Evolutionary conservation across 2,888 invertebrate species (phyloP).

Genomic region (Hemistola chrysoprasaria): DNA sequence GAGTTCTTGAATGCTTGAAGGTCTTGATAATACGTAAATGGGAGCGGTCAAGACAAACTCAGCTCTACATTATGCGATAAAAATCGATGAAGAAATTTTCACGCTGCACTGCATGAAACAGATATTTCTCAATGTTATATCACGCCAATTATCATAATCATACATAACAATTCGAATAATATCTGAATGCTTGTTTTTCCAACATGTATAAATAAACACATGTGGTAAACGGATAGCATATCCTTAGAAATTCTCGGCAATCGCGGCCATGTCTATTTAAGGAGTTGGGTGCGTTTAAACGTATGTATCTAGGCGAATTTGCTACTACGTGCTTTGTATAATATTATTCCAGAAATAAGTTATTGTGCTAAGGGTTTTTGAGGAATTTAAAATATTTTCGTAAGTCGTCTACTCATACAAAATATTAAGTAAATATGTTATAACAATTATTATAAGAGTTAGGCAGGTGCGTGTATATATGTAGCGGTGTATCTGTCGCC

Average conservation of each 20-base stretch:
- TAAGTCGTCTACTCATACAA: too few relatives aligned
- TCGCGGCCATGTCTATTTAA: conserved; percentile 36
- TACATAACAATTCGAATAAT: not conserved
- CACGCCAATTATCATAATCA: too few relatives aligned
- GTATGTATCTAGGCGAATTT: conserved; percentile 29
- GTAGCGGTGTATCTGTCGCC: conserved; percentile 9
- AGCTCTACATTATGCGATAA: conserved; percentile 13
- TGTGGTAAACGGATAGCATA: conserved; percentile 17
- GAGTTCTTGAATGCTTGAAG: conserved; percentile 26
- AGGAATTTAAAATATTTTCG: too few relatives aligned
- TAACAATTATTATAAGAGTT: too few relatives aligned
- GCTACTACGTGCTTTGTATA: conserved; percentile 23
- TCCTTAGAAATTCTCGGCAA: conserved; percentile 30
- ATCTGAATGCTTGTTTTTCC: conserved; percentile 1
- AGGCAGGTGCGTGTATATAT: conserved; percentile 19
- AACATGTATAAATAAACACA: conserved; percentile 12
- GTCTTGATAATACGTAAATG: conserved; percentile 35
- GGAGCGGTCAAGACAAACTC: conserved; percentile 41
- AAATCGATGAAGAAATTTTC: conserved; percentile 12
- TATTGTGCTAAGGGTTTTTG: too few relatives aligned
- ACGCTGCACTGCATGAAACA: not conserved
- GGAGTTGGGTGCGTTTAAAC: conserved; percentile 17
- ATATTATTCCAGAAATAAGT: too few relatives aligned
- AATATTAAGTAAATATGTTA: too few relatives aligned
- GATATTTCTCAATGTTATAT: too few relatives aligned